Percentiles rank a stretch among this genome's conserved stretches.
Evolutionary conservation across 2,888 invertebrate genomes (phyloP).

Genomic region (Siphonodentalium dalli): DNA sequence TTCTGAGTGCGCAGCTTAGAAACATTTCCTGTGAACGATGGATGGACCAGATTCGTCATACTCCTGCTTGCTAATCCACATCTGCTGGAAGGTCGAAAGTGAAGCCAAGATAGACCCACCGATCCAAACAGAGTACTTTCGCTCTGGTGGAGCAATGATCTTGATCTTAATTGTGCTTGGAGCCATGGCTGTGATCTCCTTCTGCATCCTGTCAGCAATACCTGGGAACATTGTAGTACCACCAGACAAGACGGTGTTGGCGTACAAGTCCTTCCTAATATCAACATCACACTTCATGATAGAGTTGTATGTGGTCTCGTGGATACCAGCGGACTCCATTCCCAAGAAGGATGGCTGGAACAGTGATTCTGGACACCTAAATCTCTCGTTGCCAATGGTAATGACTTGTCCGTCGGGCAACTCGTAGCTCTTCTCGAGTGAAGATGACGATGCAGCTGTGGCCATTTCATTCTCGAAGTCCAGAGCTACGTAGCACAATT

Average conservation of each 20-base stretch:
- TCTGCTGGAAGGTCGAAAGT: slow-evolving; percentile 59
- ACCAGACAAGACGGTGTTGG: slow-evolving; percentile 79
- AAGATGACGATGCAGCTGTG: slow-evolving; percentile 22
- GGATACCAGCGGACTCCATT: slow-evolving; percentile 40
- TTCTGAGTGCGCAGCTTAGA: too few relatives aligned
- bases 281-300: slow-evolving; percentile 56
- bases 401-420: slow-evolving; percentile 43
- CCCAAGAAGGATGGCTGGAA: slow-evolving; percentile 64
- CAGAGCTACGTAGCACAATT: slow-evolving; percentile 88
- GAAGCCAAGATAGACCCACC: slow-evolving; percentile 96
- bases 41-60: slow-evolving; percentile 59
- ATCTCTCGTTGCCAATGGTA: slow-evolving; percentile 38
- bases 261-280: slow-evolving; percentile 50
- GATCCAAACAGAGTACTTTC: slow-evolving; percentile 98
- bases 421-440: slow-evolving; percentile 35
- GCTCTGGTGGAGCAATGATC: slow-evolving; percentile 38
- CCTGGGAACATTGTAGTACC: slow-evolving; percentile 96
- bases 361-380: slow-evolving; percentile 59
- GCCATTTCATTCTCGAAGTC: slow-evolving; percentile 93
- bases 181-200: slow-evolving; percentile 27
- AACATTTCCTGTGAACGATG: slow-evolving; percentile 69
- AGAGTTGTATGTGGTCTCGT: slow-evolving; percentile 40
- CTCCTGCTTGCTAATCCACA: slow-evolving; percentile 58
- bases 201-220: slow-evolving; percentile 35
- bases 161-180: slow-evolving; percentile 33